Evolutionary conservation across 2,797 vertebrate genomes (phyloP).

Genomic region (Eulemur mongoz): DNA sequence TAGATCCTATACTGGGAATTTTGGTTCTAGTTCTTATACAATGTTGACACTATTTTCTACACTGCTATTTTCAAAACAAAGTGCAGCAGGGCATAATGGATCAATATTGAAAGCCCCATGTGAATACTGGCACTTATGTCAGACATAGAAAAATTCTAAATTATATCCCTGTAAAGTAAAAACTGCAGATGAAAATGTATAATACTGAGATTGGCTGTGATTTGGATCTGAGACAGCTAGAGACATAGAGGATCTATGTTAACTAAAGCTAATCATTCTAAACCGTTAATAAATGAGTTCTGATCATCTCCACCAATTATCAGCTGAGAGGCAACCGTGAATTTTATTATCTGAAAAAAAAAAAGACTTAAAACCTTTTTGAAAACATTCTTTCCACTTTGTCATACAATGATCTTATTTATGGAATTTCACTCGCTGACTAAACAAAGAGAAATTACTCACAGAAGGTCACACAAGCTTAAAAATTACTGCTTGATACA

Average conservation of each 20-base stretch:
- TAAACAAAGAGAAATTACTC: slow-evolving; percentile 3
- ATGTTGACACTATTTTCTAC: not conserved
- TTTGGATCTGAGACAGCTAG: slow-evolving; percentile 2
- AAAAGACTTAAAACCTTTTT: not conserved
- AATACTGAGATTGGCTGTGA: not conserved
- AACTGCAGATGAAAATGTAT: not conserved
- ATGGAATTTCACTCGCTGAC: not conserved
- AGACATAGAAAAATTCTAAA: not conserved
- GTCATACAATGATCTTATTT: not conserved
- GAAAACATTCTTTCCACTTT: slow-evolving; percentile 10
- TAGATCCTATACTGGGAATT: slow-evolving; percentile 16
- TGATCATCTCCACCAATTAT: not conserved
- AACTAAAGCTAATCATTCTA: not conserved
- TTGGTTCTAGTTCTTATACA: slow-evolving; percentile 39
- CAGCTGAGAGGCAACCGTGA: not conserved
- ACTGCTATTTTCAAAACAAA: slow-evolving; percentile 44
- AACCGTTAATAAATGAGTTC: slow-evolving; percentile 2
- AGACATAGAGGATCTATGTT: not conserved
- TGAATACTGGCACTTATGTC: not conserved
- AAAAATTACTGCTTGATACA: not conserved
- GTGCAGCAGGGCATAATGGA: not conserved
- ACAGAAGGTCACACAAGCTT: not conserved
- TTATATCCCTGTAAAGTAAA: slow-evolving; percentile 10
- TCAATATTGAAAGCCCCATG: not conserved
- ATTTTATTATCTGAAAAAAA: not conserved